These are phyloP conservation scores for Ficedula albicollis DNA, from an alignment of 2,797 vertebrate species.

Conservation along the genomic window DNA sequence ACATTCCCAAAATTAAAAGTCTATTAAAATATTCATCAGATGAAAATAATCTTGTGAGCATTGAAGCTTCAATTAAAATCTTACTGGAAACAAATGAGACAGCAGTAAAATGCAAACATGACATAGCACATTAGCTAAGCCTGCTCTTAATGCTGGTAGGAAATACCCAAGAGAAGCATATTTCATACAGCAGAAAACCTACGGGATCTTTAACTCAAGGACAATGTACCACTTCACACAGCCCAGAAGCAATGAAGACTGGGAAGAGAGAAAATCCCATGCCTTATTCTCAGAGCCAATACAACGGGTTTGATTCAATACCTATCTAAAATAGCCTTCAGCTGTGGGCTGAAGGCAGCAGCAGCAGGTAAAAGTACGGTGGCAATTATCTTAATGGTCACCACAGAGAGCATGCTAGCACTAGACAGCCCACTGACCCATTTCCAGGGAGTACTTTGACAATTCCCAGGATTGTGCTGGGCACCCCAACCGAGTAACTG, in stretches of 20 bases:
- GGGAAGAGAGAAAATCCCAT: neutral
- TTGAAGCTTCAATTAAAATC: neutral
- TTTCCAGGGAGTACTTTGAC: no score
- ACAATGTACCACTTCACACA: neutral
- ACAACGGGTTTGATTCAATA: rapidly evolving
- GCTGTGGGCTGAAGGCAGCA: neutral
- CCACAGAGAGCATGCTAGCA: neutral
- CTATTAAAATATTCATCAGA: neutral
- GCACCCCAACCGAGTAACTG: rapidly evolving
- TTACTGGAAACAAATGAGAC: neutral
- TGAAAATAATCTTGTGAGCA: neutral
- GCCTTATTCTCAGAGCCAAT: neutral
- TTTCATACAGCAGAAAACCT: neutral
- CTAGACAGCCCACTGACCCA: rapidly evolving
- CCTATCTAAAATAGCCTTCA: neutral
- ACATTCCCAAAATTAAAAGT: neutral
- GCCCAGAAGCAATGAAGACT: neutral
- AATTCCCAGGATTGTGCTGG: neutral
- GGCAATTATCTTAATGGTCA: neutral
- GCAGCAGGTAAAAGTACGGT: neutral
- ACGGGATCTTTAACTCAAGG: neutral
- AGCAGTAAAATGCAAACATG: neutral
- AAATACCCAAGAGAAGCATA: neutral
- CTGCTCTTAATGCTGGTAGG: neutral
- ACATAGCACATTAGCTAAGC: neutral